These are phyloP conservation scores for Myodes glareolus DNA, from an alignment of 2,113 vertebrate genomes.

Conservation along the genomic window DNA sequence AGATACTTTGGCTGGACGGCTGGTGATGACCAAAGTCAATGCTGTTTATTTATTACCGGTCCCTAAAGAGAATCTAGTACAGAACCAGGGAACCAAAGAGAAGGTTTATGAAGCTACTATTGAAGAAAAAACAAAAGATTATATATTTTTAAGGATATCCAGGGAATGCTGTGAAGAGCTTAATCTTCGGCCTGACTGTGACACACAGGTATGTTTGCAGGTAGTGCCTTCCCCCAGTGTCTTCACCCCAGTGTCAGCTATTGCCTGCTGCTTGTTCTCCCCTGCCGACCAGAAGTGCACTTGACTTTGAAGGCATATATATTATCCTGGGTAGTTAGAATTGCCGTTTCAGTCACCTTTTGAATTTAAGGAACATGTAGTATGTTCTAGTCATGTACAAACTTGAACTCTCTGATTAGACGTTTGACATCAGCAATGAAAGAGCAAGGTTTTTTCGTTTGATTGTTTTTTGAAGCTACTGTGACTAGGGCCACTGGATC, in stretches of 20 bases:
- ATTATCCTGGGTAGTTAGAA: neutral
- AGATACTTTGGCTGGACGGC: slow-evolving; percentile 97
- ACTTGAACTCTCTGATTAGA: slow-evolving; percentile 26
- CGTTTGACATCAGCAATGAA: neutral
- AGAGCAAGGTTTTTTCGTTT: neutral
- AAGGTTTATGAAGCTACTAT: slow-evolving; percentile 98
- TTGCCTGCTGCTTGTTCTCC: neutral
- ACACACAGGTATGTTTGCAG: slow-evolving; percentile 91
- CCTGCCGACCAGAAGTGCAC: neutral
- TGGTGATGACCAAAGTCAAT: slow-evolving; percentile 99
- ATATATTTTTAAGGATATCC: slow-evolving; percentile 98
- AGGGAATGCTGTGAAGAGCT: slow-evolving; percentile 97
- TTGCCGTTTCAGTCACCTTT: neutral
- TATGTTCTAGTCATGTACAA: neutral
- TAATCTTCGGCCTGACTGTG: slow-evolving; percentile 93
- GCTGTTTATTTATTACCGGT: slow-evolving; percentile 96
- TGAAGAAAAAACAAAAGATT: slow-evolving; percentile 99
- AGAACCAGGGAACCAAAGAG: slow-evolving; percentile 96
- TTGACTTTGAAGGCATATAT: neutral
- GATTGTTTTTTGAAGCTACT: neutral
- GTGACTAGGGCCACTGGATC: neutral
- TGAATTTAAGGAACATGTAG: neutral
- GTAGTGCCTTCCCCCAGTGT: neutral
- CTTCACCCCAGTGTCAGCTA: neutral
- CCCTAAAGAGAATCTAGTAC: slow-evolving; percentile 90